A percentile compares a stretch with the other conserved stretches of the same genome.
Evolutionary conservation across 2,113 vertebrate genomes (phyloP).

Genomic region (Argyrosomus japonicus): DNA sequence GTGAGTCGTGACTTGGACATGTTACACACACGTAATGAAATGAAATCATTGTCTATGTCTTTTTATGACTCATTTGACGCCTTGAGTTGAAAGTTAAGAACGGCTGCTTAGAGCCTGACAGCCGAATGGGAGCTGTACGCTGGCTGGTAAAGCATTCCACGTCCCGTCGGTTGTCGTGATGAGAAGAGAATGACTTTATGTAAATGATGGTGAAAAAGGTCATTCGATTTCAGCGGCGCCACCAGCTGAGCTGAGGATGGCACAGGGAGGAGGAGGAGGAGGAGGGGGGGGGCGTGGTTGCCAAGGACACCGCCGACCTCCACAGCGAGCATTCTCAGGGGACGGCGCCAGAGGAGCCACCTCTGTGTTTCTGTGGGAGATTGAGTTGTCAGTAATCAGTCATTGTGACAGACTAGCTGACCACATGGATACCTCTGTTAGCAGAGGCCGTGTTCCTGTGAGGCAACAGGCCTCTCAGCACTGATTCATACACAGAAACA

Average conservation of each 20-base stretch:
- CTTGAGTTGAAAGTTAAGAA: slow-evolving; percentile 2
- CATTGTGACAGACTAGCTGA: slow-evolving; percentile 54
- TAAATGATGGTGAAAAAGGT: slow-evolving; percentile 66
- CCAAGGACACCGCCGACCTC: slow-evolving; percentile 73
- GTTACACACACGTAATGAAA: neutral
- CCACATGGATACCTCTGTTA: slow-evolving; percentile 57
- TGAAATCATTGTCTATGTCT: neutral
- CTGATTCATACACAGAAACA: slow-evolving; percentile 34
- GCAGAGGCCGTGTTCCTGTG: slow-evolving; percentile 50
- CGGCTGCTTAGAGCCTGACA: neutral
- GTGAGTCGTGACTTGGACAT: neutral
- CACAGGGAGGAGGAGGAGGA: neutral
- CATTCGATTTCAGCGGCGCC: slow-evolving; percentile 50
- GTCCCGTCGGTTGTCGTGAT: neutral
- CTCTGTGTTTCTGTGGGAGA: slow-evolving; percentile 51
- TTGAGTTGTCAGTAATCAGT: slow-evolving; percentile 66
- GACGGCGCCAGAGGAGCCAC: slow-evolving; percentile 41
- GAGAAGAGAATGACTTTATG: slow-evolving; percentile 53
- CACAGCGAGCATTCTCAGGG: neutral
- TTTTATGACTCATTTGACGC: neutral
- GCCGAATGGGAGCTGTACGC: neutral
- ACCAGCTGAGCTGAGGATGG: slow-evolving; percentile 51
- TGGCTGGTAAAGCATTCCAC: neutral
- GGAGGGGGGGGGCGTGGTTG: slow-evolving; percentile 42
- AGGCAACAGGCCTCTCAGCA: slow-evolving; percentile 44